Percentiles rank a stretch among this genome's conserved stretches.
Conservation (phyloP, 2,888 invertebrate species). For the Camponotus fellah region DNA sequence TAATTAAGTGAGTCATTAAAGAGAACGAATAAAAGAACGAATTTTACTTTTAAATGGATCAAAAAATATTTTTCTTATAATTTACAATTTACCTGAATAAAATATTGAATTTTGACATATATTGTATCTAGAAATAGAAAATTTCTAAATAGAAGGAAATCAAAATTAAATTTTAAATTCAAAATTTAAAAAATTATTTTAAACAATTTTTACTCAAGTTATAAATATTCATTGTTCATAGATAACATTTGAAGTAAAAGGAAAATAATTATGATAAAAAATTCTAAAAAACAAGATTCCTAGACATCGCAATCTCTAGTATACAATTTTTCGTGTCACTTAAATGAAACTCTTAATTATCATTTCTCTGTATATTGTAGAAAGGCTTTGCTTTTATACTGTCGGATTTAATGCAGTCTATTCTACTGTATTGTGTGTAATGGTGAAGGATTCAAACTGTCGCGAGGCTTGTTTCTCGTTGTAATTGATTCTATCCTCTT, state of each 20-base stretch:
- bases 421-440: too few species aligned
- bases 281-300: not conserved
- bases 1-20: constrained; percentile 18
- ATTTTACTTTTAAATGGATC: not conserved
- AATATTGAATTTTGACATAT: not conserved
- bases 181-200: not conserved
- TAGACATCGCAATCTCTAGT: not conserved
- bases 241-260: not conserved
- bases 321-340: not conserved
- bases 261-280: not conserved
- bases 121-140: not conserved
- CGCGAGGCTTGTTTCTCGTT: constrained; percentile 16
- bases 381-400: not conserved
- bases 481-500: constrained; percentile 35
- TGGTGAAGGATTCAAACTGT: constrained; percentile 4
- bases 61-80: not conserved
- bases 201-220: not conserved
- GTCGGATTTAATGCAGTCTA: not conserved
- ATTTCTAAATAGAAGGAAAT: not conserved
- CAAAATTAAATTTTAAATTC: too few species aligned
- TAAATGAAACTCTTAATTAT: not conserved
- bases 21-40: not conserved
- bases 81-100: not conserved
- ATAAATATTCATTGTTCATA: not conserved
- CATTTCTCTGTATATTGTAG: not conserved